Percentiles rank a stretch among this genome's conserved stretches.
phyloP scores from a whole-genome alignment of 2,113 vertebrate species.

The Lasiurus borealis region DNA sequence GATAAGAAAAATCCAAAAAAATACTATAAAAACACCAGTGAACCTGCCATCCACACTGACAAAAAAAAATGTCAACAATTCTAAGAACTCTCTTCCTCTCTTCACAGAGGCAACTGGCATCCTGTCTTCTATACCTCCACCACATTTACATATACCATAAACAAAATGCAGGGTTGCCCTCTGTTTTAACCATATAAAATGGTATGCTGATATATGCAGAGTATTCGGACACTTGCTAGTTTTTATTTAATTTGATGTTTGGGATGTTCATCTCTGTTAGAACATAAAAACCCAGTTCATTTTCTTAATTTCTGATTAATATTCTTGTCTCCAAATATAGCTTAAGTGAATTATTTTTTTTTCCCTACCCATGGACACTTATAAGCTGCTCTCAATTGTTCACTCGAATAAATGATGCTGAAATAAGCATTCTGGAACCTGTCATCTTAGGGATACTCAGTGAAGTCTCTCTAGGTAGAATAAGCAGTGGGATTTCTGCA shows the following conservation, averaged over 20 bases:
- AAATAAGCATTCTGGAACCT: neutral
- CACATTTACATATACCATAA: rapidly evolving
- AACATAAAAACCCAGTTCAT: neutral
- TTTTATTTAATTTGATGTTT: neutral
- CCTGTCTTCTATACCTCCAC: neutral
- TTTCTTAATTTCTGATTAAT: neutral
- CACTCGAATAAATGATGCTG: neutral
- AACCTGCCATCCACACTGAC: neutral
- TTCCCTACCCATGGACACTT: neutral
- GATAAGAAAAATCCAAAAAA: neutral
- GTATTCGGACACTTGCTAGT: neutral
- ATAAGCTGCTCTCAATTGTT: neutral
- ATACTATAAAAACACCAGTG: rapidly evolving
- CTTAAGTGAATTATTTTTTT: neutral
- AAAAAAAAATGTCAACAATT: neutral
- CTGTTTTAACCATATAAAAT: neutral
- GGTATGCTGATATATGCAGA: no score
- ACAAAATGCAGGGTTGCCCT: neutral
- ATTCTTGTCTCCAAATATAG: neutral
- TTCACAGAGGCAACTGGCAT: rapidly evolving
- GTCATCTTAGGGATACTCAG: neutral
- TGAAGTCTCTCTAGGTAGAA: neutral
- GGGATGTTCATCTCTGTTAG: neutral
- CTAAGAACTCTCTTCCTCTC: neutral
- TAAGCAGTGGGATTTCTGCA: neutral